Base-by-base conservation (phyloP, 2,888 invertebrate genomes). In the Melikaiella ostensackeni region DNA sequence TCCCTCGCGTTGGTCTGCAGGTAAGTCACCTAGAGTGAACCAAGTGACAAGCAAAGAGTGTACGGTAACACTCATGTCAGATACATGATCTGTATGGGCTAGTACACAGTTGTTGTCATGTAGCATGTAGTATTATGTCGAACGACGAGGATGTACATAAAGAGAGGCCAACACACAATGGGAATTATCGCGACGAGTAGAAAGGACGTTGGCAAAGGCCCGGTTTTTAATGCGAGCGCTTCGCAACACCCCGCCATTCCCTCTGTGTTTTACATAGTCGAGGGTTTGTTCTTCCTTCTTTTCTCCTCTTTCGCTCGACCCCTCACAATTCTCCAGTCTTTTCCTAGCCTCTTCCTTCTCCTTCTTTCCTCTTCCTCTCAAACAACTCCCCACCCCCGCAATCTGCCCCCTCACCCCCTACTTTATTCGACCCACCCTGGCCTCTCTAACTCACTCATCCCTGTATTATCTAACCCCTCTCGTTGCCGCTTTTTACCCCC, bases 261-360 rank as follows among this genome's bases (percentile, higher is more conserved):
- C 81, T 83, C 84, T 83, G 84, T 88, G 84, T 86, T 86, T 83
- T 82, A 86, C 87, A 86, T 81, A 84, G 86, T 84, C 85, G 85
- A 88, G 86, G 84, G 84, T 85, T 85, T 84, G 82, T 86, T 84
- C 84, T 82, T 80, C 59, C 35, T 27, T 61, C 24, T 27, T 75
- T 75, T 42, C 35, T 24, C 75, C 46, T 24, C 82, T 86, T 83
- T 83, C 84, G 84, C 83, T 79, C 83, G 77, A 84, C 81, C 82
- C 79, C 81, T 79, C 79, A 78, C 79, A 79, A 62, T 30, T 81
- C 79, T 81, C 80, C 77, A 78, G 77, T 78, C 75, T 35, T 55
- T 70, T 76, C 77, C 75, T 74, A 75, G 64, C 74, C 46, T 38
- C 74, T 46, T 74, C 75, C 64, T 74, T 74, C 64, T 63, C 35